Percentiles rank a stretch among this genome's conserved stretches.
These are phyloP conservation scores for Isurus oxyrinchus DNA, from an alignment of 2,113 vertebrate species.

Conservation along the genomic window DNA sequence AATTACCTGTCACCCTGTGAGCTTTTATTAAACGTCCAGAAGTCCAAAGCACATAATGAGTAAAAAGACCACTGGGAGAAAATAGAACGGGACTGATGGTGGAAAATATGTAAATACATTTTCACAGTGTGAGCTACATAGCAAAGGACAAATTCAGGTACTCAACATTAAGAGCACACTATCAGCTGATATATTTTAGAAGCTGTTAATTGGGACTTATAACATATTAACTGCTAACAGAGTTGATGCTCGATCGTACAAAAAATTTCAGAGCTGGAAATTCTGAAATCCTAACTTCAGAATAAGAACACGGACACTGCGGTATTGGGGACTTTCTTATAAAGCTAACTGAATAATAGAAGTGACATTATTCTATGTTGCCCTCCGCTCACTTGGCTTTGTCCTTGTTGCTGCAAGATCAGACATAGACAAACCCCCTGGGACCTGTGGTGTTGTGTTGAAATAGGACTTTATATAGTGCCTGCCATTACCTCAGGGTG, in stretches of 20 bases:
- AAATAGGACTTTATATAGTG: background rate
- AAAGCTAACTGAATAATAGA: background rate
- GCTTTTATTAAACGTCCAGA: slow-evolving; percentile 54
- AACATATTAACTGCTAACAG: background rate
- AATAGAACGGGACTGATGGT: slow-evolving; percentile 26
- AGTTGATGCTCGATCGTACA: background rate
- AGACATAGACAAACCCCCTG: background rate
- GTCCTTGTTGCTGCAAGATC: background rate
- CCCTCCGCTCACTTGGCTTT: background rate
- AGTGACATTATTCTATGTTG: background rate
- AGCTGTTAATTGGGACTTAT: background rate
- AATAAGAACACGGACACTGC: background rate
- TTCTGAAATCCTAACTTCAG: background rate
- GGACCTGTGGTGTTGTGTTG: background rate
- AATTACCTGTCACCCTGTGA: slow-evolving; percentile 54
- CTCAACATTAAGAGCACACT: background rate
- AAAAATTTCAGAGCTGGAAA: background rate
- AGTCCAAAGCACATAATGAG: slow-evolving; percentile 53
- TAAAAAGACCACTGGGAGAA: slow-evolving; percentile 53
- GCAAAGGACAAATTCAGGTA: background rate
- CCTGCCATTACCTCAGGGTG: background rate
- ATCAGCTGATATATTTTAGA: background rate
- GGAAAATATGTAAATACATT: background rate
- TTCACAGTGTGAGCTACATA: background rate
- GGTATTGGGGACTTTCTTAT: background rate